Evolutionary conservation across 1,140 invertebrate species (phyloP).

Genomic region (Orchesella cincta): DNA sequence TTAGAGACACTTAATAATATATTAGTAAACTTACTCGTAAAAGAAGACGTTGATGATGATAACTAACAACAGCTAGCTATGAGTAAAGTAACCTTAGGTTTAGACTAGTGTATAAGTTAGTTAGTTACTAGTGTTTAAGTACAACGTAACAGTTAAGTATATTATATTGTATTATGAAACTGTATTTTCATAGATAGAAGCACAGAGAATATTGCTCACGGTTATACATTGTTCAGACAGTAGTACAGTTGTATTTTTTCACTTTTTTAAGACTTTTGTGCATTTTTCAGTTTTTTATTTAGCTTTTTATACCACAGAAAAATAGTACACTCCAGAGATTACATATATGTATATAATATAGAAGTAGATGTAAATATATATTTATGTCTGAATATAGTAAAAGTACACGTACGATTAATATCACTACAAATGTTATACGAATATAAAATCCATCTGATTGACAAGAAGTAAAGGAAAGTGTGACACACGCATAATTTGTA

Average conservation of each 20-base stretch:
- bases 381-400: background rate
- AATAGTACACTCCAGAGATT: slow-evolving; percentile 38
- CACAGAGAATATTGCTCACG: slow-evolving; percentile 48
- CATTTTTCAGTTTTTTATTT: slow-evolving; percentile 18
- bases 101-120: too few relatives aligned
- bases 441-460: background rate
- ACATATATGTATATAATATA: background rate
- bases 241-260: slow-evolving; percentile 33
- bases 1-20: too few relatives aligned
- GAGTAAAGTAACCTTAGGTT: too few relatives aligned
- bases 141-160: too few relatives aligned
- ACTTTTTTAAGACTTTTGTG: background rate
- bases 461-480: too few relatives aligned
- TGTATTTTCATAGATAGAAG: slow-evolving; percentile 36
- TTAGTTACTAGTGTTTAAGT: too few relatives aligned
- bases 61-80: too few relatives aligned
- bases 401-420: background rate
- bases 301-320: slow-evolving; percentile 21
- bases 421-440: slow-evolving; percentile 7
- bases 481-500: too few relatives aligned
- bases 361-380: background rate
- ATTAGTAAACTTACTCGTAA: too few relatives aligned
- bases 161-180: background rate
- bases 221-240: slow-evolving; percentile 47
- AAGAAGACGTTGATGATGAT: too few relatives aligned